These are phyloP conservation scores for Cremastobaeus sp. DNA, from an alignment of 2,888 invertebrate species.

Conservation along the genomic window DNA sequence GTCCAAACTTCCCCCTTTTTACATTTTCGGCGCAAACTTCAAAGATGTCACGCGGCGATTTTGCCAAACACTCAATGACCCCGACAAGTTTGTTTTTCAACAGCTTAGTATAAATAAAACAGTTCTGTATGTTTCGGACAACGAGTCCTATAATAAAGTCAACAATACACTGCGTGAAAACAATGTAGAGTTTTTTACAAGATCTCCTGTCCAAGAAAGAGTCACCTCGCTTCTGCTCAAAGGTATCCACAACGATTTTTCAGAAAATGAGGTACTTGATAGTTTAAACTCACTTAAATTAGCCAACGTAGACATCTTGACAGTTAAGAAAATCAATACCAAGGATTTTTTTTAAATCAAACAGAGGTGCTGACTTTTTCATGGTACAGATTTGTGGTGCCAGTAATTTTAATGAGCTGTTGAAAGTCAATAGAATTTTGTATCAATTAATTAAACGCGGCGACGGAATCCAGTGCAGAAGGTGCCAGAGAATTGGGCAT, in stretches of 20 bases:
- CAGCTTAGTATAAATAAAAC: neutral
- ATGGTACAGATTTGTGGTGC: neutral
- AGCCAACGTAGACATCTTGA: neutral
- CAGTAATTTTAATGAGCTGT: neutral
- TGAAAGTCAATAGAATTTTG: neutral
- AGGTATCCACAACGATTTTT: slow-evolving; percentile 1
- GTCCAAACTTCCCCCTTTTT: no score
- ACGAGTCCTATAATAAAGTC: neutral
- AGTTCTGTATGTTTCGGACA: neutral
- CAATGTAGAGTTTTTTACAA: slow-evolving; percentile 18
- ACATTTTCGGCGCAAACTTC: no score
- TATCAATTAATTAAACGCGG: neutral
- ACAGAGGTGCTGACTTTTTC: neutral
- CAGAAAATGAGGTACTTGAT: neutral
- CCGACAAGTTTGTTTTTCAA: slow-evolving; percentile 3
- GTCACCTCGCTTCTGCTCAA: slow-evolving; percentile 3
- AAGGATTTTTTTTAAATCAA: slow-evolving; percentile 11
- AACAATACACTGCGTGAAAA: neutral
- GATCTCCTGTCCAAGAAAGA: slow-evolving; percentile 3
- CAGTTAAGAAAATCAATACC: slow-evolving; percentile 1
- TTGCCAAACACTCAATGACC: no score
- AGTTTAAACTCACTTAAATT: neutral
- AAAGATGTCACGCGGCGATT: no score
- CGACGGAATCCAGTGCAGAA: neutral
- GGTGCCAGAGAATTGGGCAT: neutral